Percentiles rank a stretch among this genome's conserved stretches.
phyloP scores from a whole-genome alignment of 2,888 invertebrate genomes.

The Schizotus pectinicornis region DNA sequence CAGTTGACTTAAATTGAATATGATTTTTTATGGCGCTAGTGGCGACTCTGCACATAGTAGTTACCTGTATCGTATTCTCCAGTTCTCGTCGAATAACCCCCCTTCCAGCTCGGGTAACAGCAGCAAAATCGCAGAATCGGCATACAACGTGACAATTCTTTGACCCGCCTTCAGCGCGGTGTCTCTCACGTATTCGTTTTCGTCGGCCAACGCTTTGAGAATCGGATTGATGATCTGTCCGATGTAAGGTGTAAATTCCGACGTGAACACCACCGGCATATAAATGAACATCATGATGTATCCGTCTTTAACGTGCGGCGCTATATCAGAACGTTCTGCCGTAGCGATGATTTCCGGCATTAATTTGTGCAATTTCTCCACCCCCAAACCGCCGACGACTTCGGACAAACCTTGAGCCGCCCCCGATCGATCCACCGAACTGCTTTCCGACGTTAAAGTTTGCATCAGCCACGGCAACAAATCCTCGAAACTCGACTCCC shows the following conservation, averaged over 20 bases:
- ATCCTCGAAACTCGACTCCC: slow-evolving; percentile 94
- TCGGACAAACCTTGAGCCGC: slow-evolving; percentile 92
- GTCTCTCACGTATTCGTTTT: slow-evolving; percentile 97
- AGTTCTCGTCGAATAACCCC: slow-evolving; percentile 97
- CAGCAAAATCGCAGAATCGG: slow-evolving; percentile 91
- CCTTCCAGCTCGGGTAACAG: slow-evolving; percentile 92
- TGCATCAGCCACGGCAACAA: slow-evolving; percentile 98
- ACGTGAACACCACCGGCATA: slow-evolving; percentile 96
- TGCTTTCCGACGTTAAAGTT: slow-evolving; percentile 92
- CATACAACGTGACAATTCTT: slow-evolving; percentile 94
- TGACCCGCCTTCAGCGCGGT: slow-evolving; percentile 97
- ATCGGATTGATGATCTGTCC: slow-evolving; percentile 96
- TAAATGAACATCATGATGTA: slow-evolving; percentile 99
- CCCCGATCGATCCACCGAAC: slow-evolving; percentile 94
- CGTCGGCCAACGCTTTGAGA: slow-evolving; percentile 96
- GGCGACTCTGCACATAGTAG: background rate
- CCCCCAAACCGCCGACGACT: slow-evolving; percentile 95
- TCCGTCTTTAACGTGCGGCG: slow-evolving; percentile 97
- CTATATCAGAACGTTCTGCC: slow-evolving; percentile 90
- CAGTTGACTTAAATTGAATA: too few relatives aligned
- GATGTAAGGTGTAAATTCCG: slow-evolving; percentile 90
- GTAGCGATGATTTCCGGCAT: slow-evolving; percentile 98
- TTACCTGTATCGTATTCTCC: slow-evolving; percentile 85
- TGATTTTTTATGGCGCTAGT: background rate
- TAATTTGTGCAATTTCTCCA: slow-evolving; percentile 91